A percentile compares a stretch with the other conserved stretches of the same genome.
These are phyloP conservation scores for Deroplatys truncata DNA, from an alignment of 2,888 invertebrate species.

Conservation along the genomic window DNA sequence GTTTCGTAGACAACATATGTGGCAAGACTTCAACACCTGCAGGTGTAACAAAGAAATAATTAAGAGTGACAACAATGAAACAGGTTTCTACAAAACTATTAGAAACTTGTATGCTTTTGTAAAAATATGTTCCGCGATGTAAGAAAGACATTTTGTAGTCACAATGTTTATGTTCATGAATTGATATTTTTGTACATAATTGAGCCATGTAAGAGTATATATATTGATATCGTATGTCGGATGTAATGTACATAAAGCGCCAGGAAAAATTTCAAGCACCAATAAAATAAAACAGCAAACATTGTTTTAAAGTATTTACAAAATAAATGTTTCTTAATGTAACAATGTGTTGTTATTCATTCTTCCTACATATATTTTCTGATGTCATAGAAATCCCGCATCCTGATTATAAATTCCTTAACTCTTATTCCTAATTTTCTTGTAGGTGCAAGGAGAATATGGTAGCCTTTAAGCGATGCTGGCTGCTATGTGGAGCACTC, in stretches of 20 bases:
- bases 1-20: neutral
- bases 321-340: neutral
- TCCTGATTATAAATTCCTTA: no score
- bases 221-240: neutral
- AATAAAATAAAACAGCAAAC: neutral
- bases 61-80: neutral
- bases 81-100: neutral
- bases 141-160: neutral
- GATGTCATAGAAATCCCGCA: neutral
- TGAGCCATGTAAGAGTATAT: neutral
- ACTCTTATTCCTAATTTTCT: no score
- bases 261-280: neutral
- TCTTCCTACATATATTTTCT: neutral
- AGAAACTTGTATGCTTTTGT: neutral
- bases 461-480: no score
- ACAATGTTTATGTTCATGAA: neutral
- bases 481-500: no score
- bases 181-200: neutral
- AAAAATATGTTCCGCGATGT: neutral
- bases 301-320: neutral
- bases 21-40: neutral
- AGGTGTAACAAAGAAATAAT: neutral
- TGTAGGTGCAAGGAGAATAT: no score
- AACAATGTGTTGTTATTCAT: neutral
- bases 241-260: neutral